Evolutionary conservation across 2,113 vertebrate genomes (phyloP).

Genomic region (Perca fluviatilis): DNA sequence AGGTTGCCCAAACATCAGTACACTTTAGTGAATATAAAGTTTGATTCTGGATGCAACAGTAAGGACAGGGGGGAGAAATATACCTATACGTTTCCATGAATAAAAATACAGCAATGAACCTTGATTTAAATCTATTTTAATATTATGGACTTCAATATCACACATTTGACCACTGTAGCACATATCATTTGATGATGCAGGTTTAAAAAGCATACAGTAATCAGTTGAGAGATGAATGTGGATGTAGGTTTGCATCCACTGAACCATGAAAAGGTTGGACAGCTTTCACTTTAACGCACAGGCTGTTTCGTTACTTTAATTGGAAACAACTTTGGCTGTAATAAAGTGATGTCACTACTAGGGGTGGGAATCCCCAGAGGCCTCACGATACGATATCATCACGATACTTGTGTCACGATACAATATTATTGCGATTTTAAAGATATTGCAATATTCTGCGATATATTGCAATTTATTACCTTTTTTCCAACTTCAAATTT

Average conservation of each 20-base stretch:
- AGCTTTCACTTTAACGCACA: slow-evolving; percentile 9
- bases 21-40: background rate
- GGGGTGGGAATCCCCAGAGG: too few relatives aligned
- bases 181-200: background rate
- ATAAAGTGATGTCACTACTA: too few relatives aligned
- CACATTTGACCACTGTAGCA: background rate
- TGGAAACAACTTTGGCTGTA: background rate
- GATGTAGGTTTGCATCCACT: too few relatives aligned
- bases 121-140: background rate
- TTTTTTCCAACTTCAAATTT: too few relatives aligned
- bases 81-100: background rate
- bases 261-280: background rate
- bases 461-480: too few relatives aligned
- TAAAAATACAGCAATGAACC: background rate
- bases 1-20: rapidly evolving
- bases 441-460: too few relatives aligned
- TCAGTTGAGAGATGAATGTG: background rate
- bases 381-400: too few relatives aligned
- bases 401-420: too few relatives aligned
- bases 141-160: background rate
- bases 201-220: background rate
- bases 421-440: too few relatives aligned
- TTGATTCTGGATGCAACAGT: background rate
- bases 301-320: background rate
- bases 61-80: background rate